Conservation (phyloP, 2,888 invertebrate species). For the Erynnis tages region DNA sequence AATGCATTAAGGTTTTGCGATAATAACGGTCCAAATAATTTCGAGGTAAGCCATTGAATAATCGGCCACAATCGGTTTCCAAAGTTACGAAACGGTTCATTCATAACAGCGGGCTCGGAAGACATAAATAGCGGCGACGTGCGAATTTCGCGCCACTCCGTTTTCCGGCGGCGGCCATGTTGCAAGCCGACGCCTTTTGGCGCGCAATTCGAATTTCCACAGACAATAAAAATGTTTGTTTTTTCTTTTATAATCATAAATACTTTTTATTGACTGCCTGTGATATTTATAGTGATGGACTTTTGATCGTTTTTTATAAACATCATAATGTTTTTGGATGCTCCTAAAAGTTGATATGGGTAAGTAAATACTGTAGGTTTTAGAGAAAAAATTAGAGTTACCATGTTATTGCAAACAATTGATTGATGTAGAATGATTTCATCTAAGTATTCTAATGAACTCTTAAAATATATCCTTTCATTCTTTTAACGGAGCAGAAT, state of each 20-base stretch:
- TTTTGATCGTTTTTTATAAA: no score
- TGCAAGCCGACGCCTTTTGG: constrained; percentile 25
- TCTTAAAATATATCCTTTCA: no score
- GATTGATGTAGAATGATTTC: no score
- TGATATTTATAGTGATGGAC: constrained; percentile 15
- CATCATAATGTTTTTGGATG: constrained; percentile 27
- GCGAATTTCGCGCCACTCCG: constrained; percentile 58
- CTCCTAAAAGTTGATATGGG: constrained; percentile 27
- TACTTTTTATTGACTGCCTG: background rate
- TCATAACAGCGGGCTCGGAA: constrained; percentile 36
- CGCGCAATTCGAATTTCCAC: constrained; percentile 16
- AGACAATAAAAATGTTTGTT: constrained; percentile 32
- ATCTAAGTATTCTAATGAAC: no score
- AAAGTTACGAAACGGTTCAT: constrained; percentile 32
- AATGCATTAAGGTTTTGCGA: no score
- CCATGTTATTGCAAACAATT: no score
- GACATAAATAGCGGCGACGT: constrained; percentile 52
- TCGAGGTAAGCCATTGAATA: no score
- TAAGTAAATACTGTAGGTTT: constrained; percentile 15
- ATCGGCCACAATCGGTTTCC: no score
- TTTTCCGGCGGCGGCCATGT: constrained; percentile 28
- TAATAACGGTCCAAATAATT: no score
- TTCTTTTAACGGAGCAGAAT: no score
- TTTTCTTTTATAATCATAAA: constrained; percentile 8
- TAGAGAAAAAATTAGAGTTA: no score